These are phyloP conservation scores for Hetaerina titia DNA, from an alignment of 2,888 invertebrate species.

Conservation along the genomic window DNA sequence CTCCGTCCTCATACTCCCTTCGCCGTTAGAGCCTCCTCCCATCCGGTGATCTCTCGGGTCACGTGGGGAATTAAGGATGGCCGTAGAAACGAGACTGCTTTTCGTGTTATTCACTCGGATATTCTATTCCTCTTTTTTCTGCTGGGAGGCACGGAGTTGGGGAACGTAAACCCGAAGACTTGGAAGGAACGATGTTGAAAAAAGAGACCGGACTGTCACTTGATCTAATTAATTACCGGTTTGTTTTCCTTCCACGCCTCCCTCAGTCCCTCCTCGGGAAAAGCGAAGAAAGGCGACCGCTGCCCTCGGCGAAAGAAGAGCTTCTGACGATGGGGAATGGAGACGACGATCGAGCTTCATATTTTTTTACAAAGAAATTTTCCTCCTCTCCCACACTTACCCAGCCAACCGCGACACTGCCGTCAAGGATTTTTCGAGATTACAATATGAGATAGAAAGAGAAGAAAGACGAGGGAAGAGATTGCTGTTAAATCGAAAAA, in stretches of 20 bases:
- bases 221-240: constrained; percentile 41
- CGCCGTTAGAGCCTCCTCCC: neutral
- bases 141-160: neutral
- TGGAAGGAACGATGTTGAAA: neutral
- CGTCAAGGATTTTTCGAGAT: too few relatives aligned
- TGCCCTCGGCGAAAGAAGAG: neutral
- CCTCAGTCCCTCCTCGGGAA: too few relatives aligned
- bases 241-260: too few relatives aligned
- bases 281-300: too few relatives aligned
- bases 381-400: too few relatives aligned
- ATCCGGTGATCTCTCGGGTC: neutral
- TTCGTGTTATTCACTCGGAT: constrained; percentile 29
- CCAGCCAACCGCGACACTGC: too few relatives aligned
- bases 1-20: neutral
- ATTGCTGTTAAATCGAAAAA: neutral
- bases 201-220: neutral
- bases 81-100: neutral
- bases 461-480: neutral
- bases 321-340: neutral
- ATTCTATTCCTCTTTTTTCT: neutral
- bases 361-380: too few relatives aligned
- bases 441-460: neutral
- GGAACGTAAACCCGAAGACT: neutral
- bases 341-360: too few relatives aligned
- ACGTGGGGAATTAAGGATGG: neutral